Conservation (phyloP, 2,888 invertebrate genomes). For the Monochamus alternatus region DNA sequence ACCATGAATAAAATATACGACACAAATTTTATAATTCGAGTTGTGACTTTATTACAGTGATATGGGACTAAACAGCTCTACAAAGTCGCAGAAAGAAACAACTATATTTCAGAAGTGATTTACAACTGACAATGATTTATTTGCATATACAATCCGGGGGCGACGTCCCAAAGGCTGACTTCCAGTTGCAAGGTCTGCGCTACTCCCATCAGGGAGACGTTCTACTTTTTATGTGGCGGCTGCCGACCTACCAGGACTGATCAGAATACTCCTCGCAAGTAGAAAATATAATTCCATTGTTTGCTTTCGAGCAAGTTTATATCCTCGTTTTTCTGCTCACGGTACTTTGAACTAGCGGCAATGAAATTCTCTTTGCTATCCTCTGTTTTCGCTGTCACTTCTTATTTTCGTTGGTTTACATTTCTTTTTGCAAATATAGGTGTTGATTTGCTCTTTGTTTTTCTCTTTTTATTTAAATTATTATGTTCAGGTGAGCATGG, state of each 20-base stretch:
- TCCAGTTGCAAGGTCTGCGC: constrained; percentile 28
- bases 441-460: too few species aligned
- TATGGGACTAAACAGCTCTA: constrained; percentile 54
- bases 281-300: constrained; percentile 12
- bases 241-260: constrained; percentile 10
- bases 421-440: too few species aligned
- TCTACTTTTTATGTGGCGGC: constrained; percentile 24
- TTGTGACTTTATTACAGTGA: constrained; percentile 57
- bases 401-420: neutral
- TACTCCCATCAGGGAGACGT: constrained; percentile 23
- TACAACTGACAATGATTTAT: constrained; percentile 66
- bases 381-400: neutral
- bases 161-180: constrained; percentile 55
- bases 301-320: neutral
- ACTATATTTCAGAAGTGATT: constrained; percentile 63
- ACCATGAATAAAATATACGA: constrained; percentile 50
- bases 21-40: constrained; percentile 54
- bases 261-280: constrained; percentile 1
- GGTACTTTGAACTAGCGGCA: constrained; percentile 10
- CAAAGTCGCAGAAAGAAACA: constrained; percentile 55
- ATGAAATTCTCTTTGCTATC: neutral
- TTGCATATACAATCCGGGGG: constrained; percentile 59
- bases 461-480: too few species aligned
- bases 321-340: neutral
- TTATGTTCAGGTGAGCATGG: too few species aligned